These are phyloP conservation scores for Chrosomus eos DNA, from an alignment of 2,797 vertebrate genomes.

Conservation along the genomic window DNA sequence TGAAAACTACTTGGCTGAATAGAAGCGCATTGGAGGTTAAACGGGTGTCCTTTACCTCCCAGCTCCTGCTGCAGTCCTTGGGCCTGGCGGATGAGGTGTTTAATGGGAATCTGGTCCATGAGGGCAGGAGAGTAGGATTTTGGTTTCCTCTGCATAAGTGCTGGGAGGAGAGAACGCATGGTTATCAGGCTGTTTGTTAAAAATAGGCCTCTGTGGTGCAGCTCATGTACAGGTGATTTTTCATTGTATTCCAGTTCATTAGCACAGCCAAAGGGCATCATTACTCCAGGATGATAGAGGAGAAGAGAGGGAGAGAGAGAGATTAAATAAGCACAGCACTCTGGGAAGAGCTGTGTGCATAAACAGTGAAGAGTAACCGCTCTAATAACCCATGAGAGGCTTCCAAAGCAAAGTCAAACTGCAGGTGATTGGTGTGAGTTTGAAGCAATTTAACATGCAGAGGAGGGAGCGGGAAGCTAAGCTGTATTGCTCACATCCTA, in stretches of 20 bases:
- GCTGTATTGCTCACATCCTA: background rate
- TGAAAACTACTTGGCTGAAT: background rate
- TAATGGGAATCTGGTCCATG: slow-evolving; percentile 99
- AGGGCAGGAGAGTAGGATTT: slow-evolving; percentile 94
- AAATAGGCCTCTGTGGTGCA: slow-evolving; percentile 42
- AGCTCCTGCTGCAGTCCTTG: slow-evolving; percentile 96
- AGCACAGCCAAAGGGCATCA: slow-evolving; percentile 72
- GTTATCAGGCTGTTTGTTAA: slow-evolving; percentile 39
- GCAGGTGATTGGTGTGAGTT: slow-evolving; percentile 40
- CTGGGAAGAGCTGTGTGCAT: slow-evolving; percentile 74
- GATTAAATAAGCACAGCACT: slow-evolving; percentile 78
- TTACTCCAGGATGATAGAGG: slow-evolving; percentile 72
- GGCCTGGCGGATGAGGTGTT: slow-evolving; percentile 95
- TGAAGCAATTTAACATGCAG: slow-evolving; percentile 33
- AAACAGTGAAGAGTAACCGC: slow-evolving; percentile 71
- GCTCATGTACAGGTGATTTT: slow-evolving; percentile 69
- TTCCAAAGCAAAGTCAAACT: slow-evolving; percentile 40
- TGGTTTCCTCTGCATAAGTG: slow-evolving; percentile 95
- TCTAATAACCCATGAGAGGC: slow-evolving; percentile 74
- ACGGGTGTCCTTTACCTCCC: slow-evolving; percentile 80
- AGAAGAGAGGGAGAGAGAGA: slow-evolving; percentile 67
- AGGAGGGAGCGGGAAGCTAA: slow-evolving; percentile 12
- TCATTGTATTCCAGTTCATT: slow-evolving; percentile 75
- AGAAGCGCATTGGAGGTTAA: background rate
- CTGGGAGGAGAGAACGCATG: slow-evolving; percentile 66